These are phyloP conservation scores for Trimorus sp. DNA, from an alignment of 2,888 invertebrate genomes.

Conservation along the genomic window DNA sequence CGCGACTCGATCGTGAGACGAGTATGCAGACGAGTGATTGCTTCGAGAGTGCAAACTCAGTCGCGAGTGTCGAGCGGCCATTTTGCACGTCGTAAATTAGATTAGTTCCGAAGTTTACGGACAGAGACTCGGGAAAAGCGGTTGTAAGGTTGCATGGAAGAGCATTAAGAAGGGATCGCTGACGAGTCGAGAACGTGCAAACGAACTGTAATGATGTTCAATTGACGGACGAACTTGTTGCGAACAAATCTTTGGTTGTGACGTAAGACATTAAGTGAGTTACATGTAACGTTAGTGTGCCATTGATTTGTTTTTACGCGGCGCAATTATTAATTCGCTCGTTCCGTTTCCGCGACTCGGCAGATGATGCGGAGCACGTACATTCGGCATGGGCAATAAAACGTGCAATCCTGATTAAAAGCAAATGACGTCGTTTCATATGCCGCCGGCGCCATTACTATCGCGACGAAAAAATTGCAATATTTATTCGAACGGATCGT, in stretches of 20 bases:
- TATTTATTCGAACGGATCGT: no score
- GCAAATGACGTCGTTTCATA: no score
- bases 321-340: background rate
- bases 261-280: conserved; percentile 54
- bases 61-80: conserved; percentile 69
- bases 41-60: conserved; percentile 69
- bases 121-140: conserved; percentile 68
- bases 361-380: no score
- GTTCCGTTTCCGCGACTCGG: background rate
- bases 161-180: conserved; percentile 74
- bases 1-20: conserved; percentile 55
- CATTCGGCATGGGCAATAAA: no score
- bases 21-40: conserved; percentile 68
- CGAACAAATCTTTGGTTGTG: conserved; percentile 60
- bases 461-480: no score
- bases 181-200: conserved; percentile 74
- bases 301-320: conserved; percentile 42
- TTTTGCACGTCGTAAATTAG: conserved; percentile 78
- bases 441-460: no score
- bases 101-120: conserved; percentile 78
- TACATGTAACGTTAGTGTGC: conserved; percentile 44
- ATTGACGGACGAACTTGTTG: conserved; percentile 64
- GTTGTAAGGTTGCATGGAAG: conserved; percentile 70
- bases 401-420: no score
- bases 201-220: conserved; percentile 70